These are phyloP conservation scores for Pollachius pollachius DNA, from an alignment of 2,113 vertebrate species.

Conservation along the genomic window DNA sequence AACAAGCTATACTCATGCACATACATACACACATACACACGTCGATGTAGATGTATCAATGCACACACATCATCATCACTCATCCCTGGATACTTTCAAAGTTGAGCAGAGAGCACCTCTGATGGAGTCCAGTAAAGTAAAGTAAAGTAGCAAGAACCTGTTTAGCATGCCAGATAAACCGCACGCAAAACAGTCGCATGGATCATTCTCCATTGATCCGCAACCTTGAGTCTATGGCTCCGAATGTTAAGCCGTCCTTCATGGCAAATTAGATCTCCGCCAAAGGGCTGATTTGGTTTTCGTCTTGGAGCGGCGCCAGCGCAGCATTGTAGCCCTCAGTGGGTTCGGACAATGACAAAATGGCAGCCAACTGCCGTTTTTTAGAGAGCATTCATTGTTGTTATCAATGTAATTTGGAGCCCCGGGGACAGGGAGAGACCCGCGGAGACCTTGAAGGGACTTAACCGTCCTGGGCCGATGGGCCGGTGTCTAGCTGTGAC, in stretches of 20 bases:
- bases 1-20: too few relatives aligned
- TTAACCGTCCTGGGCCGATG: neutral
- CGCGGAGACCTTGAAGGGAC: neutral
- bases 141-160: neutral
- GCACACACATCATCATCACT: too few relatives aligned
- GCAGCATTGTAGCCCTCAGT: neutral
- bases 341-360: neutral
- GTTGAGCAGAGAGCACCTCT: neutral
- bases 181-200: neutral
- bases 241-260: neutral
- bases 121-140: neutral
- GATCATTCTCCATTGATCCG: neutral
- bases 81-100: too few relatives aligned
- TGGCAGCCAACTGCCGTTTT: neutral
- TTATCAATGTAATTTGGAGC: neutral
- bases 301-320: neutral
- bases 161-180: neutral
- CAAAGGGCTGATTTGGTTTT: neutral
- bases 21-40: too few relatives aligned
- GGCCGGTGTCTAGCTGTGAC: neutral
- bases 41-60: too few relatives aligned
- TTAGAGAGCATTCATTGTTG: neutral
- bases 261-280: too few relatives aligned
- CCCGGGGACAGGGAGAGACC: neutral
- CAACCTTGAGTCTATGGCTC: neutral